phyloP scores from a whole-genome alignment of 1,140 invertebrate species.

The Spodoptera litura region DNA sequence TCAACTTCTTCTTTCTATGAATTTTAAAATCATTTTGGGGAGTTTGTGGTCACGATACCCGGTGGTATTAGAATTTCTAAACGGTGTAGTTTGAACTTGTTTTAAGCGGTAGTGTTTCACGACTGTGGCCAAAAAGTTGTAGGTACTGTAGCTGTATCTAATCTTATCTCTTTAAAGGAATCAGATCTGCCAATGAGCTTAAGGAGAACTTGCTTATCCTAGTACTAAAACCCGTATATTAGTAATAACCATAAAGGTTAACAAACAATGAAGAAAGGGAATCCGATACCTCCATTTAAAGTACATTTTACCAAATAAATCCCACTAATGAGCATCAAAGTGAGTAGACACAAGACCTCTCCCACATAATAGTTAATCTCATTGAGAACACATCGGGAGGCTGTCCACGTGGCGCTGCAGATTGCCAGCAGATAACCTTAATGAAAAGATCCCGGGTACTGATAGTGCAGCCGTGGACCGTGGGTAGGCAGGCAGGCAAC shows the following conservation, averaged over 20 bases:
- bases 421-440: conserved; percentile 67
- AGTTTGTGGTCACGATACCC: neutral
- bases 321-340: conserved; percentile 22
- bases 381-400: conserved; percentile 44
- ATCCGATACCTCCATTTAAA: no score
- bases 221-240: no score
- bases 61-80: no score
- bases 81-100: no score
- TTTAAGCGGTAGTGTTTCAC: no score
- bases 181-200: no score
- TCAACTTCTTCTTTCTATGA: conserved; percentile 9
- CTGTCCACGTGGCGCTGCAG: conserved; percentile 64
- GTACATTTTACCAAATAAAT: neutral
- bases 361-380: conserved; percentile 21
- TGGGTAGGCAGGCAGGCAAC: neutral
- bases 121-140: no score
- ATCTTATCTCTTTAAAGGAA: no score
- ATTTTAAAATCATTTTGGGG: conserved; percentile 9
- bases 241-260: no score
- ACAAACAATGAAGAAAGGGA: no score
- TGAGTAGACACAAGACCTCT: neutral
- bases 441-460: conserved; percentile 71
- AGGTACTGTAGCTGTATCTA: no score
- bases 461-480: conserved; percentile 47
- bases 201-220: no score